Conservation (phyloP, 2,797 vertebrate genomes). For the Melanotaenia nigrans region DNA sequence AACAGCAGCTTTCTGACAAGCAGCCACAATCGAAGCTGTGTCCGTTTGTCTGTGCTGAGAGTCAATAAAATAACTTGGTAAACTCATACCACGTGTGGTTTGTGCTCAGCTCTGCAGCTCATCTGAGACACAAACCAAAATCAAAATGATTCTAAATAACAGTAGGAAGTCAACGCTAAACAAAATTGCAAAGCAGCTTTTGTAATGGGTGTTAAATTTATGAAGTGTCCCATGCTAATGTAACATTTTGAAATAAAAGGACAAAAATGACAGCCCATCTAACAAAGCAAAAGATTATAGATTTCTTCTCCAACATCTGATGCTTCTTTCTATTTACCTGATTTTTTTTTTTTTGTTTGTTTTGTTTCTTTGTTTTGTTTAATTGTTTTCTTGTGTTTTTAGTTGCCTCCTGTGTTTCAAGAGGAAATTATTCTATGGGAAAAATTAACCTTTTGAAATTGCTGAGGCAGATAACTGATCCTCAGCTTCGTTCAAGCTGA, state of each 20-base stretch:
- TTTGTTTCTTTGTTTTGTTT: background rate
- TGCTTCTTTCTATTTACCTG: conserved; percentile 23
- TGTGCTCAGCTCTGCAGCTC: background rate
- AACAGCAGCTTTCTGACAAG: conserved; percentile 34
- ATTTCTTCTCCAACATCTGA: conserved; percentile 26
- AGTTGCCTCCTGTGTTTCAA: background rate
- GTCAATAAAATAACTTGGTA: conserved; percentile 4
- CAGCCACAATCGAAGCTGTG: conserved; percentile 27
- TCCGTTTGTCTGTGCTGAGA: conserved; percentile 17
- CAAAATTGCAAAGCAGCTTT: background rate
- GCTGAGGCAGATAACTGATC: conserved; percentile 44
- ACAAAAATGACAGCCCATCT: conserved; percentile 19
- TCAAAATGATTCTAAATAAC: background rate
- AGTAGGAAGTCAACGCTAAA: background rate
- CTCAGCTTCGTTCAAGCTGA: conserved; percentile 23
- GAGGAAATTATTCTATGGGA: conserved; percentile 33
- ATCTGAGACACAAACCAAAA: background rate
- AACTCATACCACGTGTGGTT: conserved; percentile 29
- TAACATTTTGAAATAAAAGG: conserved; percentile 26
- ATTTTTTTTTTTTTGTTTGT: conserved; percentile 4
- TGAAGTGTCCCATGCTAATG: conserved; percentile 7
- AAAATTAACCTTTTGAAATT: conserved; percentile 34
- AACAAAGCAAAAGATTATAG: conserved; percentile 12
- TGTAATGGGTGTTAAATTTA: conserved; percentile 6
- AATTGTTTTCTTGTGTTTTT: conserved; percentile 3